Evolutionary conservation across 2,797 vertebrate species (phyloP).

Genomic region (Spinus pinus): DNA sequence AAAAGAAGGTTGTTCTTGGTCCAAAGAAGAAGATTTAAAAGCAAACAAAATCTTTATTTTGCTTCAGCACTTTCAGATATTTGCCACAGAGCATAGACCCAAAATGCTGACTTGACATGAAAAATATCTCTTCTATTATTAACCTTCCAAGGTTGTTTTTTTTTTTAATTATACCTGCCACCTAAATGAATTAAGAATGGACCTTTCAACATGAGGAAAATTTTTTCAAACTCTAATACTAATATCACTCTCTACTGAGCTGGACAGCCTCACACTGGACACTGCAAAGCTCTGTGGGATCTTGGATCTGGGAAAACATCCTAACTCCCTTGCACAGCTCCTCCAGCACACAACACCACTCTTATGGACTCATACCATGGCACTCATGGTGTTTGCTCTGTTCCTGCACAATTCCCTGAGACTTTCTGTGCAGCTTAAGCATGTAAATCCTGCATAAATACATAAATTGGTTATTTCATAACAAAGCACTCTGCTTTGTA

Average conservation of each 20-base stretch:
- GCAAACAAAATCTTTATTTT: neutral
- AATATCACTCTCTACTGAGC: neutral
- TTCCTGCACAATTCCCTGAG: neutral
- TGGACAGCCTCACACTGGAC: accelerated
- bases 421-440: neutral
- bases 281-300: neutral
- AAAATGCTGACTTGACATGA: neutral
- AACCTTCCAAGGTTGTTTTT: neutral
- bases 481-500: neutral
- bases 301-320: neutral
- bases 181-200: neutral
- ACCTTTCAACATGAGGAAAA: neutral
- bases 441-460: neutral
- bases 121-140: neutral
- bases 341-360: neutral
- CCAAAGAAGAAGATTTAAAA: neutral
- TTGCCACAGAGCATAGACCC: neutral
- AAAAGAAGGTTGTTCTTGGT: neutral
- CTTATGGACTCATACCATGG: neutral
- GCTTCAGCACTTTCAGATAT: neutral
- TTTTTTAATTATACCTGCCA: neutral
- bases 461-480: neutral
- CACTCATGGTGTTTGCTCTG: neutral
- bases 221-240: accelerated
- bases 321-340: neutral